Base-by-base conservation (phyloP, 2,797 vertebrate genomes). In the Antrozous pallidus region DNA sequence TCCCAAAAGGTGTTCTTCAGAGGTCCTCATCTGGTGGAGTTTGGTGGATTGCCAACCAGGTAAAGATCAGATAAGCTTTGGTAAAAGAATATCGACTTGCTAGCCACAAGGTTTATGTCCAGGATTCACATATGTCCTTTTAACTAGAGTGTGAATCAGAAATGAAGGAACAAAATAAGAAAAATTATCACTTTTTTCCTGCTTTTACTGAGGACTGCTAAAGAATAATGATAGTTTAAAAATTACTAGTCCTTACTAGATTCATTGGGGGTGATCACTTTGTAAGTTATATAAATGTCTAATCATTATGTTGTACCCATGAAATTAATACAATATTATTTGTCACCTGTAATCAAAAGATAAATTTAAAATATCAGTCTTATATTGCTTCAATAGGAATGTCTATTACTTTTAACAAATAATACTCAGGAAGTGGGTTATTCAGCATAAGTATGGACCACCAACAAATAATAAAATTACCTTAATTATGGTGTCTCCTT, bases 391-490 rank as follows among this genome's bases (percentile, higher is more conserved):
- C 31, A 17, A 3, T 51, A 90, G 69, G 12, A 77, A 63, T 33
- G 49, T 88, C 12, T 58, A 69, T 80, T 90, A 56, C 31, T 75
- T 63, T 80, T 75, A 51, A 87, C 6, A 94, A 61, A 91, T 10
- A 16, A 6, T 54, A 93, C 18, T 26, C n/a, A 91, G 51, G 73
- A 94, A 95, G 65, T 81, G 28, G 42, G 56, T 83, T 87, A 73
- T 56, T 71, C 47, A 63, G 8, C 47, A 22, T 51, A 78, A 42
- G 20, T 18, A 73, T 77, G 61, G 58, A 67, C 26, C 31, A 77
- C 61, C 61, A 92, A 58, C 24, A 88, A 89, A 79, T 83, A 94
- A 58, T 18, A 85, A 31, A 94, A 78, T 91, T 94, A 88, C 49
- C 18, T 33, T 83, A 58, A 70, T 87, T 63, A 87, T 2, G 33